These are phyloP conservation scores for Pitangus sulphuratus DNA, from an alignment of 2,797 vertebrate genomes.

Conservation along the genomic window DNA sequence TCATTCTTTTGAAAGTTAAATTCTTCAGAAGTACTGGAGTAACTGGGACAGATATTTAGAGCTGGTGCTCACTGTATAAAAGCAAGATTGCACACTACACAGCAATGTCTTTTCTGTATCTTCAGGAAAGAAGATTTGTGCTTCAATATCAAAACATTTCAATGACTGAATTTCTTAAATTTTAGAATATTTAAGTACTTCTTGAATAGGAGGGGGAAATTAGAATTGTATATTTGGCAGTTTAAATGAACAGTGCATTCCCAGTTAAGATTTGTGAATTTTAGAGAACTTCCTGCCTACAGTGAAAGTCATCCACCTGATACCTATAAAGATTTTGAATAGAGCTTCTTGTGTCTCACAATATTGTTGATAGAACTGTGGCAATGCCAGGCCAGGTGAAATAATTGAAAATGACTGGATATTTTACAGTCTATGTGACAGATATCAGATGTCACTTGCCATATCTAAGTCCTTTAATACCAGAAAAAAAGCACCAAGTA, in stretches of 20 bases:
- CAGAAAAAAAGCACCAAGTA: fast-evolving
- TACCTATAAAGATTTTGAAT: background rate
- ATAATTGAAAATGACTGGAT: background rate
- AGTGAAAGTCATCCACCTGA: background rate
- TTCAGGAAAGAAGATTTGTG: background rate
- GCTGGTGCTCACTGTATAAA: background rate
- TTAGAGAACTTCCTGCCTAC: background rate
- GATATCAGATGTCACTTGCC: background rate
- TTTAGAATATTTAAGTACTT: background rate
- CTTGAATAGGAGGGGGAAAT: background rate
- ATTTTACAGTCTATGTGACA: background rate
- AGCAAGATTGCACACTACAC: background rate
- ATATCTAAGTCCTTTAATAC: background rate
- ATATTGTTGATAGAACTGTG: background rate
- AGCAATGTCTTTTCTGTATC: background rate
- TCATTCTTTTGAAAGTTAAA: background rate
- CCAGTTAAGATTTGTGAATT: background rate
- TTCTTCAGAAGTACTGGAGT: background rate
- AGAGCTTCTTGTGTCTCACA: background rate
- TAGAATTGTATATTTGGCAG: background rate
- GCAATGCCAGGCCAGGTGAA: background rate
- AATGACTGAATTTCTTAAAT: background rate
- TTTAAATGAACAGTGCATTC: background rate
- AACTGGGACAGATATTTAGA: background rate
- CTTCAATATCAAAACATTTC: background rate